Conservation (phyloP, 2,113 vertebrate genomes). For the Coptodon bakossiorum region DNA sequence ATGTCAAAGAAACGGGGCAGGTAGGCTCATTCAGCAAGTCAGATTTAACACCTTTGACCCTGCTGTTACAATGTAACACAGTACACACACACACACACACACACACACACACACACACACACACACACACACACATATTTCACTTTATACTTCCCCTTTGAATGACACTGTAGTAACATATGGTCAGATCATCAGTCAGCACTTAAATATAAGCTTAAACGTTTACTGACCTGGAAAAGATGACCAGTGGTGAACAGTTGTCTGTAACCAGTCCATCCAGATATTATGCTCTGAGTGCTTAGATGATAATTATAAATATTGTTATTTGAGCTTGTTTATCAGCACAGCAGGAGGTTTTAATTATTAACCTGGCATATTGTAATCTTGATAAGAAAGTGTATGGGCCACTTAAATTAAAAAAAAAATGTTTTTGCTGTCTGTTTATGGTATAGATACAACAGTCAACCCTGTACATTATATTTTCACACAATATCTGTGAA, state of each 20-base stretch:
- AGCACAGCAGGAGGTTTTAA: background rate
- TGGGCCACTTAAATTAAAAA: background rate
- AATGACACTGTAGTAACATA: background rate
- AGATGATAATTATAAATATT: background rate
- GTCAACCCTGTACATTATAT: background rate
- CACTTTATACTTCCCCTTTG: background rate
- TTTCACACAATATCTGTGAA: background rate
- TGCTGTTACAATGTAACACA: background rate
- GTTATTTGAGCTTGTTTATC: background rate
- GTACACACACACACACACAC: background rate
- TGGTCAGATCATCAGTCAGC: background rate
- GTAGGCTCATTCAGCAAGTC: conserved; percentile 46
- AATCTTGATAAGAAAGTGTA: background rate
- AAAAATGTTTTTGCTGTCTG: background rate
- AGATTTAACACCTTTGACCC: background rate
- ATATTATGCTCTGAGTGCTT: background rate
- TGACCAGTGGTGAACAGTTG: background rate
- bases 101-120: background rate
- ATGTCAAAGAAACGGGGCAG: conserved; percentile 82
- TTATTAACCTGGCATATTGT: background rate
- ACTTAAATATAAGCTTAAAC: background rate
- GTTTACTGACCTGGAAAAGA: background rate
- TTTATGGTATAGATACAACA: background rate
- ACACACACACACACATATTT: background rate
- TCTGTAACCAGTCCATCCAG: background rate